phyloP scores from a whole-genome alignment of 2,113 vertebrate genomes.

The Chionomys nivalis region DNA sequence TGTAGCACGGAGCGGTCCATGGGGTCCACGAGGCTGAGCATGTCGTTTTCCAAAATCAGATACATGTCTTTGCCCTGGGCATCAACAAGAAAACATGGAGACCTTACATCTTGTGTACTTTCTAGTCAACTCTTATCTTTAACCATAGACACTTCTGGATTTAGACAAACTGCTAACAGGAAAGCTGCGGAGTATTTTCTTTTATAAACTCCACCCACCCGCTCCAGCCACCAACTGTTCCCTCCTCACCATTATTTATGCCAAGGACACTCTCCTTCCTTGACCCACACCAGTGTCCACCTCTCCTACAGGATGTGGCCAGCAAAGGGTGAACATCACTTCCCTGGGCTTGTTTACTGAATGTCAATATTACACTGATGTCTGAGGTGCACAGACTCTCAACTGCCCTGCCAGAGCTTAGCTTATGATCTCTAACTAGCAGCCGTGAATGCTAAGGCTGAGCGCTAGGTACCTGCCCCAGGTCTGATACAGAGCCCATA shows the following conservation, averaged over 20 bases:
- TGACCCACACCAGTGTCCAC: accelerated
- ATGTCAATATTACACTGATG: accelerated
- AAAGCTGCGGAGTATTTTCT: neutral
- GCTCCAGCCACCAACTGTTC: no score
- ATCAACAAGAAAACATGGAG: conserved; percentile 24
- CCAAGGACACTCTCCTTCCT: neutral
- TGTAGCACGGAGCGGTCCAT: conserved; percentile 95
- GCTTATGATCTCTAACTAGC: neutral
- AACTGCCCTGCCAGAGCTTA: neutral
- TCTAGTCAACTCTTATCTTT: neutral
- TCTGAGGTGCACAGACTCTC: neutral
- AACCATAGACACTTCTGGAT: neutral
- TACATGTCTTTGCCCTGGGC: conserved; percentile 97
- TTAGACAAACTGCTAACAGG: neutral
- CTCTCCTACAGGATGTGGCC: neutral
- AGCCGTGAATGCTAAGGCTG: neutral
- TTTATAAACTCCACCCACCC: accelerated
- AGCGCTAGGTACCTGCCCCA: no score
- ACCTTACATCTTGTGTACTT: neutral
- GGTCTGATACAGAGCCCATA: neutral
- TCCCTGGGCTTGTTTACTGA: no score
- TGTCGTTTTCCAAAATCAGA: conserved; percentile 94
- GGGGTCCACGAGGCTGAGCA: conserved; percentile 95
- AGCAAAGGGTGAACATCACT: neutral
- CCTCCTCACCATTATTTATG: neutral